phyloP scores from a whole-genome alignment of 1,140 invertebrate genomes.

The Drosophila sechellia region DNA sequence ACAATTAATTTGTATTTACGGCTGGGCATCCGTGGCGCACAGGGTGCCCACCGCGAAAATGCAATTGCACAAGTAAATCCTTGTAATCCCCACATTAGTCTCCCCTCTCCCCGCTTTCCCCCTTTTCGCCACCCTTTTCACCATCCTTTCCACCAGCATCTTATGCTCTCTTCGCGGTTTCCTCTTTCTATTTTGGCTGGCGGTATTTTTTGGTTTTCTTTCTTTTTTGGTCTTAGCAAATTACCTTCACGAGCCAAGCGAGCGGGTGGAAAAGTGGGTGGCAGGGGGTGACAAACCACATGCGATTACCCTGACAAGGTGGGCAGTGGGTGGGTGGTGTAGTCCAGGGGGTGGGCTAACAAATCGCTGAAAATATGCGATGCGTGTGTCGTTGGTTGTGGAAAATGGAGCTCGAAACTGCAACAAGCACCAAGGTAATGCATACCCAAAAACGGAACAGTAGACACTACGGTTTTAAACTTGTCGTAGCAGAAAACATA shows the following conservation, averaged over 20 bases:
- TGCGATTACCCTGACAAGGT: constrained; percentile 52
- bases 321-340: background rate
- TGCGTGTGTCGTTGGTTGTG: constrained; percentile 58
- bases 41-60: constrained; percentile 38
- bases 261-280: too few relatives aligned
- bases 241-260: constrained; percentile 60
- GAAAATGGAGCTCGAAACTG: constrained; percentile 21
- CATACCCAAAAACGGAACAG: constrained; percentile 14
- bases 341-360: constrained; percentile 28
- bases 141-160: constrained; percentile 8
- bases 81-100: constrained; percentile 78
- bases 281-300: constrained; percentile 61
- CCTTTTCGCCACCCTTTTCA: background rate
- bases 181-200: constrained; percentile 14
- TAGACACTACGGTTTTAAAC: background rate
- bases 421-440: constrained; percentile 57
- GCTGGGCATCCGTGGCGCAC: constrained; percentile 15
- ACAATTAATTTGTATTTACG: constrained; percentile 75
- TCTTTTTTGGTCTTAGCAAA: constrained; percentile 70
- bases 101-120: constrained; percentile 15
- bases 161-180: background rate
- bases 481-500: background rate
- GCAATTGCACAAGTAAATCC: constrained; percentile 80
- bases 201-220: background rate
- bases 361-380: constrained; percentile 74